Evolutionary conservation across 2,797 vertebrate genomes (phyloP).

Genomic region (Garrulus glandarius): DNA sequence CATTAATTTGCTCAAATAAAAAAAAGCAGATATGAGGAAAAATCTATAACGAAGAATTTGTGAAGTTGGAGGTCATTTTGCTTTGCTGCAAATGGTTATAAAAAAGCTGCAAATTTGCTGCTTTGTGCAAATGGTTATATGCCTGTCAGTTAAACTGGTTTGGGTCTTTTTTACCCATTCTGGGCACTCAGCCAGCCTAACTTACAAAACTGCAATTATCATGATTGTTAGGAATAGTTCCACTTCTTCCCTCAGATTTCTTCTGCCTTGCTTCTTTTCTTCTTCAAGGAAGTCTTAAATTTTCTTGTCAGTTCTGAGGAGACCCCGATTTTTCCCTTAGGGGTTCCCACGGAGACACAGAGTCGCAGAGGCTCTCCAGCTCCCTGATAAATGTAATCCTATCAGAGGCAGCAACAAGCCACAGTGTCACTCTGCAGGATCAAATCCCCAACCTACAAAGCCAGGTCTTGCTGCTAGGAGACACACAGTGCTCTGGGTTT

Average conservation of each 20-base stretch:
- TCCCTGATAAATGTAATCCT: background rate
- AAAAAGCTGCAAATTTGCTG: too few species aligned
- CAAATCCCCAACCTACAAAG: background rate
- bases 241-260: background rate
- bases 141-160: constrained; percentile 13
- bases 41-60: background rate
- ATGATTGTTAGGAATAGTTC: constrained; percentile 12
- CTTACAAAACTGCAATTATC: constrained; percentile 40
- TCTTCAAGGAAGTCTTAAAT: constrained; percentile 36
- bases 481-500: background rate
- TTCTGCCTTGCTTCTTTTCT: constrained; percentile 32
- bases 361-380: background rate
- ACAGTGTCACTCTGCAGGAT: background rate
- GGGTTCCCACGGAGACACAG: background rate
- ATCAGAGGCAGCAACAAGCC: background rate
- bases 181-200: constrained; percentile 49
- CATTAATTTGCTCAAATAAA: background rate
- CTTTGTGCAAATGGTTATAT: background rate
- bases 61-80: background rate
- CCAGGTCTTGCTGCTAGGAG: background rate
- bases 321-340: background rate
- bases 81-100: background rate
- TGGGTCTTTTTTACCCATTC: constrained; percentile 4
- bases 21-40: background rate
- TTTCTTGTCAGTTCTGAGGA: constrained; percentile 39